A percentile compares a stretch with the other conserved stretches of the same genome.
Conservation (phyloP, 2,888 invertebrate species). For the Rosalia funebris region DNA sequence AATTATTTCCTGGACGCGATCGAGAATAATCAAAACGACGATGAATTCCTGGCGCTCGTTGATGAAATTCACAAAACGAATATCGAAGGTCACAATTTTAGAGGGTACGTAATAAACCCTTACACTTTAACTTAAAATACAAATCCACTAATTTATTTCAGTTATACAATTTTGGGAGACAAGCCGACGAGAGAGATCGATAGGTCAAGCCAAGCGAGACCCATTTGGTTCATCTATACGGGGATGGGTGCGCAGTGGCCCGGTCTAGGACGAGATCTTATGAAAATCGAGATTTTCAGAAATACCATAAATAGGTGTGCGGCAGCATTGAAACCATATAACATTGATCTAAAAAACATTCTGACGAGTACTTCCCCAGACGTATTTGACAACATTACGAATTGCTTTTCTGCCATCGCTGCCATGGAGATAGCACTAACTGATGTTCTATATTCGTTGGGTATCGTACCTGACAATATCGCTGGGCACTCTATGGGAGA, state of each 20-base stretch:
- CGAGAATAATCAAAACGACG: constrained; percentile 69
- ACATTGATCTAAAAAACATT: constrained; percentile 67
- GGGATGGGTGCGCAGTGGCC: constrained; percentile 77
- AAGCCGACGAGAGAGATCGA: constrained; percentile 30
- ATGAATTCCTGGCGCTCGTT: constrained; percentile 76
- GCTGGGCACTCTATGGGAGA: constrained; percentile 94
- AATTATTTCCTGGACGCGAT: constrained; percentile 70
- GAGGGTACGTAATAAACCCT: too few relatives aligned
- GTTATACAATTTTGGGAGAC: constrained; percentile 42
- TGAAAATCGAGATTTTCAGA: constrained; percentile 69
- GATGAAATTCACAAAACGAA: constrained; percentile 75
- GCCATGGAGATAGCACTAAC: constrained; percentile 80
- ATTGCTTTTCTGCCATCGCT: constrained; percentile 71
- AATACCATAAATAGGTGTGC: constrained; percentile 68
- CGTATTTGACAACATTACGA: constrained; percentile 66
- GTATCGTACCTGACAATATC: constrained; percentile 88
- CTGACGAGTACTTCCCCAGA: constrained; percentile 64
- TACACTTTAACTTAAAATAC: too few relatives aligned
- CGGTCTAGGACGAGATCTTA: constrained; percentile 71
- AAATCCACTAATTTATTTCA: too few relatives aligned
- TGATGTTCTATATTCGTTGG: constrained; percentile 78
- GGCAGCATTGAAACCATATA: constrained; percentile 65
- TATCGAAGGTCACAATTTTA: constrained; percentile 77
- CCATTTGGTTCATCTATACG: constrained; percentile 74
- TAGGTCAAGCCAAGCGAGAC: constrained; percentile 49